Base-by-base conservation (phyloP, 2,888 invertebrate genomes). In the Drosophila barbarae region DNA sequence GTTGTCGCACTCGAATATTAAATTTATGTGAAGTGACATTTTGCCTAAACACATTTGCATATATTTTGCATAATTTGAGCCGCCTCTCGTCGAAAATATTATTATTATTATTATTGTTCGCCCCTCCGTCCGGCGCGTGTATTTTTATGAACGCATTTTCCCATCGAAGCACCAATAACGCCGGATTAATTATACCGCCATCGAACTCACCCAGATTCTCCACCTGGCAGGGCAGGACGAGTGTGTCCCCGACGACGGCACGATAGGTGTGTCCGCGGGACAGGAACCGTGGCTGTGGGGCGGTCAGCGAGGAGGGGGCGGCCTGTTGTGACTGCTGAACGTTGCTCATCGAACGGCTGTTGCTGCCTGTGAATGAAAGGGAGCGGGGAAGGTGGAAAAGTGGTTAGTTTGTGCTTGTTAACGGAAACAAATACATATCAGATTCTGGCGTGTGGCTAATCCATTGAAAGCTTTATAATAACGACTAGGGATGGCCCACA, bases 141-240 rank as follows among this genome's bases (percentile, higher is more conserved):
- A 68, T 58, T 65, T 69, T 67, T 44, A 34, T 68, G 72, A 59
- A 70, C 63, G 53, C 61, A 77, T 75, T 79, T 69, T 44, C 61
- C 55, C 68, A 82, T 75, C 71, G 57, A 52, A 74, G 79, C 71
- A 60, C 67, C 72, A 67, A 71, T 72, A 63, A 60, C 38, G 51
- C 41, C 39, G 55, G 55, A 76, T 76, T 78, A 72, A 81, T 81
- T 81, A 74, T 76, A 64, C 70, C 38, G 18, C 38, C 15, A 34
- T 21, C 26, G 21, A 35, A 87, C 92, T 92, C 89, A 95, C 95
- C 95, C 77, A 95, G 89, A 88, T 95, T 94, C 86, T 95, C 94
- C 26, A 95, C 94, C 90, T 95, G 94, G 82, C 95, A 95, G 12
- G 95, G 95, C 76, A 95, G 90, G n/a, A 93, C 91, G 35, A 95